Evolutionary conservation across 2,113 vertebrate genomes (phyloP), one percentile per base, ranked within the genome.

Genomic region (Marmota monax): DNA sequence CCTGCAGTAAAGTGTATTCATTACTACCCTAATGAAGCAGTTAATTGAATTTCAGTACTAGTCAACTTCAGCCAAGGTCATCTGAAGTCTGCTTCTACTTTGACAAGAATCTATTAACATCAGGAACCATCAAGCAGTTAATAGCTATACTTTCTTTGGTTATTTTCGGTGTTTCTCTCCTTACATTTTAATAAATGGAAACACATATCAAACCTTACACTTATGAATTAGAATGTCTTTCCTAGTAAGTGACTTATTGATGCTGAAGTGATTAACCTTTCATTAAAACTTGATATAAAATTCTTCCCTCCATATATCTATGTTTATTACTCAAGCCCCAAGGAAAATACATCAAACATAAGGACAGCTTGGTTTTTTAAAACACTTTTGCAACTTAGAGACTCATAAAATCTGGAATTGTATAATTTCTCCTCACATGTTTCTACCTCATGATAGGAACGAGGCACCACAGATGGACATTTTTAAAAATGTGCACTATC

Each of bases 231-330:
- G 45, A 90, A 85, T 91, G 85, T 14, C 77, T 95, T 91, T 63
- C 74, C n/a, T 45, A 77, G 63, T 73, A 76, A 94, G 88, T 96
- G 83, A 97, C 76, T 97, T 95, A 93, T 92, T 89, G 91, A 96
- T 97, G 93, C 53, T 85, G 61, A 84, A 96, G 93, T 95, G 93
- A 97, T 97, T 98, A 97, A 97, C 96, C 88, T 97, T 97, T 96
- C 94, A 95, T 97, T 97, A 97, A 97, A 97, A 94, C 61, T 95
- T 94, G 91, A 92, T 96, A 94, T 96, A 95, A 97, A 97, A 97
- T 93, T 91, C 82, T 91, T 91, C 34, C 93, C 37, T 82, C 73
- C 70, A 95, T 96, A 84, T 94, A 96, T 96, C 88, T 83, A 77
- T 77, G 63, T 96, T 96, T 96, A 96, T 97, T 94, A 92, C 83